These are phyloP conservation scores for Drosophila dunni DNA, from an alignment of 1,140 invertebrate genomes.

Conservation along the genomic window DNA sequence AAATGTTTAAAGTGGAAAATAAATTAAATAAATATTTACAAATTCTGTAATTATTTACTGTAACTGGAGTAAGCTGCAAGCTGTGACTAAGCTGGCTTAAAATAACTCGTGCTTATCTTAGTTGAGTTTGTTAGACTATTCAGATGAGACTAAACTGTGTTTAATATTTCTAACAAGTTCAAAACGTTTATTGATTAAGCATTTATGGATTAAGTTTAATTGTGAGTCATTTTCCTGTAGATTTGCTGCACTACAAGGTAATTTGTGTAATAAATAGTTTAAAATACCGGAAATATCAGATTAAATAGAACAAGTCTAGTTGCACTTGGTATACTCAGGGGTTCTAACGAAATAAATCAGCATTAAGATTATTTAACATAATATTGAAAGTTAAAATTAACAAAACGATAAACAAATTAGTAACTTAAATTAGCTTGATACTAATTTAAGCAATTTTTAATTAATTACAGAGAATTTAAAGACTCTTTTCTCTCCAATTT, in stretches of 20 bases:
- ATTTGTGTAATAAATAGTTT: background rate
- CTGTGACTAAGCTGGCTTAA: background rate
- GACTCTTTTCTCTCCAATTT: too few relatives aligned
- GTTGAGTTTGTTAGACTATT: background rate
- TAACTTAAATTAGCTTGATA: too few relatives aligned
- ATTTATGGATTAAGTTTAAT: too few relatives aligned
- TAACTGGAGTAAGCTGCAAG: too few relatives aligned
- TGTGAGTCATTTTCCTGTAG: background rate
- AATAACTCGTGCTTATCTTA: background rate
- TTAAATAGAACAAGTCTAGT: background rate
- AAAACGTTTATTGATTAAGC: too few relatives aligned
- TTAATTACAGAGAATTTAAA: too few relatives aligned
- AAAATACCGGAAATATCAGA: background rate
- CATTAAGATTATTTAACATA: too few relatives aligned
- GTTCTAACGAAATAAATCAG: background rate
- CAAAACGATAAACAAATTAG: too few relatives aligned
- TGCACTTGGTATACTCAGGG: background rate
- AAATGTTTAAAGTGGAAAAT: background rate
- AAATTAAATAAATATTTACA: background rate
- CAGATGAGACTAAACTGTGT: background rate
- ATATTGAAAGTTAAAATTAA: too few relatives aligned
- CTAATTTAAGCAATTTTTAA: too few relatives aligned
- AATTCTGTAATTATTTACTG: conserved; percentile 1
- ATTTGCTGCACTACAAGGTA: background rate
- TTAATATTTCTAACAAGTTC: background rate